A percentile compares a stretch with the other conserved stretches of the same genome.
Conservation (phyloP, 2,113 vertebrate genomes). For the Proterorhinus semilunaris region DNA sequence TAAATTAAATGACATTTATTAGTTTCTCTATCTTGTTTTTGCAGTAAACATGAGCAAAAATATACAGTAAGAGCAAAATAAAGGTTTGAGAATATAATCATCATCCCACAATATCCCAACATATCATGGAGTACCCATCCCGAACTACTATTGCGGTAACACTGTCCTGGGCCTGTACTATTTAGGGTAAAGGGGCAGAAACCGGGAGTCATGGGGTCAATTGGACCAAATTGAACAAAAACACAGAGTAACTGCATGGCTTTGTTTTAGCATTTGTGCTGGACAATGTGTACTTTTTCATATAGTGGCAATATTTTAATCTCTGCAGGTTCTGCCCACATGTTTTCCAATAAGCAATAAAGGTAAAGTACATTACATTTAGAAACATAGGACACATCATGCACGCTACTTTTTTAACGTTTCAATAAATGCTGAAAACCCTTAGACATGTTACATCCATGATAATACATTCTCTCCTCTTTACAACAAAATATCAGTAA, state of each 20-base stretch:
- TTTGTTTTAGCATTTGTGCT: constrained; percentile 17
- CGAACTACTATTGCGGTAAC: constrained; percentile 22
- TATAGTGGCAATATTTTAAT: background rate
- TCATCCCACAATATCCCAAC: constrained; percentile 32
- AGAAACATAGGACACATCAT: constrained; percentile 28
- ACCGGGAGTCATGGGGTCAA: background rate
- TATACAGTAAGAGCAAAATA: constrained; percentile 72
- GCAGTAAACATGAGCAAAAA: constrained; percentile 76
- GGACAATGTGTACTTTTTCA: constrained; percentile 1
- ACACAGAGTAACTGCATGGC: constrained; percentile 3
- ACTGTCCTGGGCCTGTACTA: constrained; percentile 39
- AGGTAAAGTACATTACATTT: constrained; percentile 14
- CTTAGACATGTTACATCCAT: constrained; percentile 38
- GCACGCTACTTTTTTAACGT: constrained; percentile 5
- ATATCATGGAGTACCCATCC: constrained; percentile 27
- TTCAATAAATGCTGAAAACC: constrained; percentile 42
- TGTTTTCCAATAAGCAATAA: background rate
- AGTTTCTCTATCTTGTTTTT: constrained; percentile 72
- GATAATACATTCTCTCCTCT: constrained; percentile 56
- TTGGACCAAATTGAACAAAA: constrained; percentile 5
- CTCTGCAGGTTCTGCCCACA: background rate
- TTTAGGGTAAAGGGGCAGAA: constrained; percentile 11
- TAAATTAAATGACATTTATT: constrained; percentile 73
- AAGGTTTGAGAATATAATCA: constrained; percentile 54
- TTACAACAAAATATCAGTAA: constrained; percentile 70